These are phyloP conservation scores for Corydoras sp. DNA, from an alignment of 2,113 vertebrate genomes.

Conservation along the genomic window DNA sequence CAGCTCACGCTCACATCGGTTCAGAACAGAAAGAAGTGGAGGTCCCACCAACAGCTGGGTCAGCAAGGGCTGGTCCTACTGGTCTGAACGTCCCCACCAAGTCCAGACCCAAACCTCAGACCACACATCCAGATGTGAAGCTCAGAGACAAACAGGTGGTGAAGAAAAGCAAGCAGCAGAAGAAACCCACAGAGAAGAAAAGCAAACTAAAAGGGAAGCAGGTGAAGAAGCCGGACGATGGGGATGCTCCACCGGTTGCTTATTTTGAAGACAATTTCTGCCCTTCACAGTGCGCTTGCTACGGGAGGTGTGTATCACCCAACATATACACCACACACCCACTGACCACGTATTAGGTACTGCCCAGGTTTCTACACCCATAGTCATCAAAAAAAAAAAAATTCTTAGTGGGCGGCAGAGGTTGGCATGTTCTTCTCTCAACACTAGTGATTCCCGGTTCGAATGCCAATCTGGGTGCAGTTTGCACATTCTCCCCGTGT, in stretches of 20 bases:
- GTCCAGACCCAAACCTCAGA: not conserved
- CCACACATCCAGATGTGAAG: not conserved
- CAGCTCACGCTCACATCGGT: too few relatives aligned
- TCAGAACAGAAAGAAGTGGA: not conserved
- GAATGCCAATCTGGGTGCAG: too few relatives aligned
- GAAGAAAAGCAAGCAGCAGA: constrained; percentile 8
- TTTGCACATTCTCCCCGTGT: too few relatives aligned
- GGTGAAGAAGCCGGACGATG: constrained; percentile 4
- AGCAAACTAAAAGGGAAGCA: constrained; percentile 19
- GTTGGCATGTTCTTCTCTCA: too few relatives aligned
- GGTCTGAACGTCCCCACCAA: not conserved
- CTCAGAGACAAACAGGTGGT: constrained; percentile 14
- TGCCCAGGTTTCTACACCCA: too few relatives aligned
- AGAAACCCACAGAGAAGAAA: constrained; percentile 9
- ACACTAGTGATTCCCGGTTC: too few relatives aligned
- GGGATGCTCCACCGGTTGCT: constrained; percentile 35
- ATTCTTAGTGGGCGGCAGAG: too few relatives aligned
- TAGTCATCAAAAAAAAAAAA: too few relatives aligned
- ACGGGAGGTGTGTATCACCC: constrained; percentile 47
- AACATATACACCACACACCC: too few relatives aligned
- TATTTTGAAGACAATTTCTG: constrained; percentile 61
- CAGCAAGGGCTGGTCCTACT: constrained; percentile 13
- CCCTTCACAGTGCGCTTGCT: constrained; percentile 58
- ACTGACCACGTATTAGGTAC: too few relatives aligned
- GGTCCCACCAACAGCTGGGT: not conserved